Percentiles rank a stretch among this genome's conserved stretches.
phyloP scores from a whole-genome alignment of 2,113 vertebrate species.

The Siphamia tubifer region DNA sequence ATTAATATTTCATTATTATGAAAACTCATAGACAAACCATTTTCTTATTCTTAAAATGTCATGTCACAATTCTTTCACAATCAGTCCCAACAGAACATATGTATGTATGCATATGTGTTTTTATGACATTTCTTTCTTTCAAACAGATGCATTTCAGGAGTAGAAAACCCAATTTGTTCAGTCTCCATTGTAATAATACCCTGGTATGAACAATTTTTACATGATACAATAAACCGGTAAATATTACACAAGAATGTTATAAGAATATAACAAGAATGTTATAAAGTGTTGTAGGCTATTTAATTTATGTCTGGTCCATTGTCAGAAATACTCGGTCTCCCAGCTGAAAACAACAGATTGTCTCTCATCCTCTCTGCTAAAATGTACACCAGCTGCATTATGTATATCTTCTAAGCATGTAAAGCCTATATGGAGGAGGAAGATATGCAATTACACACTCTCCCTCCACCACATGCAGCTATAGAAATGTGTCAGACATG shows the following conservation, averaged over 20 bases:
- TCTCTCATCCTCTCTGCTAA: neutral
- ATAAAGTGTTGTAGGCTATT: neutral
- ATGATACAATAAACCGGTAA: too few species aligned
- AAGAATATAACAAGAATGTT: neutral
- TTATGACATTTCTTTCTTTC: too few species aligned
- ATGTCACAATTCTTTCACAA: too few species aligned
- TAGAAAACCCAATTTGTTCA: too few species aligned
- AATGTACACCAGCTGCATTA: slow-evolving; percentile 19
- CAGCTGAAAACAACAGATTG: neutral
- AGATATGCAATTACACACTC: slow-evolving; percentile 21
- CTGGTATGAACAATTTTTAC: too few species aligned
- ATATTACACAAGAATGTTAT: neutral
- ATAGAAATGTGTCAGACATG: slow-evolving; percentile 56
- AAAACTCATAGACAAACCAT: too few species aligned
- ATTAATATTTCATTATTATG: too few species aligned
- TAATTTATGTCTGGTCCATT: neutral
- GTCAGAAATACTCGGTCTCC: neutral
- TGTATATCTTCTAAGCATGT: neutral
- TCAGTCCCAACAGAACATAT: too few species aligned
- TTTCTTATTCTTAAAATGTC: too few species aligned
- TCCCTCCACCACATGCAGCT: slow-evolving; percentile 27
- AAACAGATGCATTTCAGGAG: too few species aligned
- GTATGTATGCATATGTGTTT: too few species aligned
- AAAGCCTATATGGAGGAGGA: slow-evolving; percentile 7
- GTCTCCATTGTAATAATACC: too few species aligned